phyloP scores from a whole-genome alignment of 1,140 invertebrate genomes.

The Chionoecetes opilio region DNA sequence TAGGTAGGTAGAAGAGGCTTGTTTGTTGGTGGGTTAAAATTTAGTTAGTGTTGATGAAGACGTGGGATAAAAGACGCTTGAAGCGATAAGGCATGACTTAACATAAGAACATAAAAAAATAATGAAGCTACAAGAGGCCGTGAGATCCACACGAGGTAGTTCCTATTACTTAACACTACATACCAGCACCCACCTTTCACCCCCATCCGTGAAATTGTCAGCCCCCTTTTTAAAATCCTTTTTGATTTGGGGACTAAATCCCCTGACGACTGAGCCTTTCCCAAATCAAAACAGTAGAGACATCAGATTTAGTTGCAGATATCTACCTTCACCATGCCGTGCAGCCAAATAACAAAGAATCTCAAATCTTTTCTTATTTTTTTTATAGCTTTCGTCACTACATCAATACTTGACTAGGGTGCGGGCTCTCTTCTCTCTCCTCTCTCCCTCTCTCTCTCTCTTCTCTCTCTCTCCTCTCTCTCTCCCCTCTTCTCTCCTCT shows the following conservation, averaged over 20 bases:
- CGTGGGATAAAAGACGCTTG: not conserved
- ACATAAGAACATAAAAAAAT: not conserved
- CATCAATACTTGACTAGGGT: slow-evolving; percentile 5
- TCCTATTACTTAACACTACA: no score
- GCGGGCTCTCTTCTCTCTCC: not conserved
- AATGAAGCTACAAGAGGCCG: not conserved
- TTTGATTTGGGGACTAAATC: no score
- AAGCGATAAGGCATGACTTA: not conserved
- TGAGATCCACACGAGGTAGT: not conserved
- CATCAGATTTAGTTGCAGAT: not conserved
- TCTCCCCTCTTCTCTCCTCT: slow-evolving; percentile 33
- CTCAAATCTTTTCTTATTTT: not conserved
- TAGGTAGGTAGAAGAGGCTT: not conserved
- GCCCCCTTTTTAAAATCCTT: no score
- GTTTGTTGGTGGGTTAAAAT: not conserved
- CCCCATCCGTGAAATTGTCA: no score
- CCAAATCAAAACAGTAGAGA: no score
- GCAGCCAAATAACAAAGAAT: slow-evolving; percentile 6
- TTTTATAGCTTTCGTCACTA: not conserved
- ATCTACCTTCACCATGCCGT: no score
- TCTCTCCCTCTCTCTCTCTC: slow-evolving; percentile 29
- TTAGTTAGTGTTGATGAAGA: not conserved
- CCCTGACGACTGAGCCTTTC: no score
- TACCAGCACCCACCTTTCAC: no score
- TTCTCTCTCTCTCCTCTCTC: not conserved